A percentile compares a stretch with the other conserved stretches of the same genome.
These are phyloP conservation scores for Dermochelys coriacea DNA, from an alignment of 2,797 vertebrate genomes.

Conservation along the genomic window DNA sequence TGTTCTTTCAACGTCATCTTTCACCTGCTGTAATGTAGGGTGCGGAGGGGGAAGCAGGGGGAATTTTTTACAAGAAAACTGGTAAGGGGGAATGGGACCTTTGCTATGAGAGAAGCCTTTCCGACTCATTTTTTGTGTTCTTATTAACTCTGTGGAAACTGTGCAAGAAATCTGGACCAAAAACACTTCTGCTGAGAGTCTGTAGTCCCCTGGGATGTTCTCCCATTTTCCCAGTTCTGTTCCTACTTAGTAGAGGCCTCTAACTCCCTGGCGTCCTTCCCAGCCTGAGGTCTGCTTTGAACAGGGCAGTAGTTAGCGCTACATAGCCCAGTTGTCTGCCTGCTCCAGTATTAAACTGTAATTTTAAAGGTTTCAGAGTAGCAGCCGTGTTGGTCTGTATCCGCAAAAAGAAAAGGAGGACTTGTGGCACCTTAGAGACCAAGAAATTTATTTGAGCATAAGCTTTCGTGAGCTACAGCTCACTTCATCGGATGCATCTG, in stretches of 20 bases:
- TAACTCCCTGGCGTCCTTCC: neutral
- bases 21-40: neutral
- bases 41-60: accelerated
- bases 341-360: accelerated
- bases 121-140: neutral
- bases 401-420: too few species aligned
- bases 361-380: too few species aligned
- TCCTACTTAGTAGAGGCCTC: neutral
- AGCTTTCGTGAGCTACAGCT: too few species aligned
- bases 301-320: neutral
- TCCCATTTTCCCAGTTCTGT: neutral
- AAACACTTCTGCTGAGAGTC: accelerated
- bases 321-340: accelerated
- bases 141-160: neutral
- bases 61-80: neutral
- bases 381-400: too few species aligned
- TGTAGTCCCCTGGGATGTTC: accelerated
- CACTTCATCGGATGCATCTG: too few species aligned
- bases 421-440: too few species aligned
- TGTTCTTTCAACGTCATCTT: accelerated
- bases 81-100: neutral
- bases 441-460: too few species aligned
- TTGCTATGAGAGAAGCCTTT: neutral
- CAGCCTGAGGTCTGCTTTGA: neutral
- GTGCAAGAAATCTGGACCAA: neutral